Evolutionary conservation across 2,113 vertebrate species (phyloP).

Genomic region (Prochilodus magdalenae): DNA sequence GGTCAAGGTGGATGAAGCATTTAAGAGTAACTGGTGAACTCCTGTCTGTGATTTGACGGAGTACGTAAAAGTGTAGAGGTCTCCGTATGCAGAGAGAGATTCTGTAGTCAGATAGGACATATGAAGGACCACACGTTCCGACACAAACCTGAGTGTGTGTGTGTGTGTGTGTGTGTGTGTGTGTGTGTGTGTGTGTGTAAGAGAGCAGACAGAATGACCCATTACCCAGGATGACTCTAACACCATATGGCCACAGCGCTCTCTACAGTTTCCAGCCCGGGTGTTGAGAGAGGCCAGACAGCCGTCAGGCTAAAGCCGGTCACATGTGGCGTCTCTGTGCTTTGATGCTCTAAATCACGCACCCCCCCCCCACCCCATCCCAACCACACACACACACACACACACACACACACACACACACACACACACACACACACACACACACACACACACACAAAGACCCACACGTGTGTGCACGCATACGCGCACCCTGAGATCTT

Average conservation of each 20-base stretch:
- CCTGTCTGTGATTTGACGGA: too few relatives aligned
- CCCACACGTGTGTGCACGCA: too few relatives aligned
- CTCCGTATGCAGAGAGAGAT: too few relatives aligned
- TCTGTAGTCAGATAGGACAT: too few relatives aligned
- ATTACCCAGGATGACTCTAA: conserved; percentile 38
- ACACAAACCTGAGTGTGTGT: background rate
- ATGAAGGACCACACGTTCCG: too few relatives aligned
- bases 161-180: background rate
- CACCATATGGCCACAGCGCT: conserved; percentile 54
- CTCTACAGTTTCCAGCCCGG: background rate
- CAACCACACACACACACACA: background rate
- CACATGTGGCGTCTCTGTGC: conserved; percentile 55
- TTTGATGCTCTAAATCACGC: conserved; percentile 48
- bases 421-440: background rate
- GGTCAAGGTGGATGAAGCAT: too few relatives aligned
- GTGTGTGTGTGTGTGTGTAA: conserved; percentile 18
- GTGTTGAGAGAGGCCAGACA: conserved; percentile 29
- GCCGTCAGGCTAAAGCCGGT: conserved; percentile 46
- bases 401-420: background rate
- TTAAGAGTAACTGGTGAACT: too few relatives aligned
- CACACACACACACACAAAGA: background rate
- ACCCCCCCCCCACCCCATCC: too few relatives aligned
- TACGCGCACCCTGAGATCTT: too few relatives aligned
- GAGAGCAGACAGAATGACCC: conserved; percentile 38
- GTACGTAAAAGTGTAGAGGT: too few relatives aligned